Base-by-base conservation (phyloP, 2,888 invertebrate species). In the Conops quadrifasciatus region DNA sequence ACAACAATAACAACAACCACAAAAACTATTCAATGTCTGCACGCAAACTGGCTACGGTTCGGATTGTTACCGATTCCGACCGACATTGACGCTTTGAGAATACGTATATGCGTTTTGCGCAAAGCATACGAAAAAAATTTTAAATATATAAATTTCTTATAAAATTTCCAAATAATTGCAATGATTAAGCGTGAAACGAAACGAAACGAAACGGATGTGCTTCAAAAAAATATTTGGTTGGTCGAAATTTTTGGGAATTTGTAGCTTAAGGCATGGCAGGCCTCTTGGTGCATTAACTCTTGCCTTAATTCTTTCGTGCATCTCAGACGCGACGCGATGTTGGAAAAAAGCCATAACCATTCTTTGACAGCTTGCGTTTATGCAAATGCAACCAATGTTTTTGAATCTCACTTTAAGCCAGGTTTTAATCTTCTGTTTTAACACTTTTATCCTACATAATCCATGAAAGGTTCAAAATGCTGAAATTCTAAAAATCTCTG, bases 101-200 rank as follows among this genome's bases (percentile, higher is more conserved):
- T 3, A 56, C 15, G 21, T n/a, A 51, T 15, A n/a, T n/a, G n/a
- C n/a, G 9, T 36, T 36, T 36, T 4, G 36, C 36, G 36, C 4
- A 36, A 36, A 36, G 36, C 36, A 36, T 36, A 36, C 4, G 36
- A 36, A 56, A 19, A 36, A 30, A 66, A 53, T 30, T 28, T 4
- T 11, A 66, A 13, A 43, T n/a, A 53, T n/a, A 16, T 15, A 11
- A 65, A 65, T 51, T 65, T 53, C 15, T 43, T 24, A n/a, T 43
- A 58, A 59, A 67, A 58, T 16, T 28, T 53, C 30, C 30, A 43
- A 30, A 68, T 68, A 60, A 68, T 68, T 68, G 68, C 51, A 68
- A 68, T 68, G 62, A 49, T 68, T 45, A 51, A 60, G 68, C 68
- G 62, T 51, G 60, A 19, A 19, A n/a, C 4, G 21, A 43, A 28